phyloP scores from a whole-genome alignment of 2,797 vertebrate species.

The Mallotus villosus region DNA sequence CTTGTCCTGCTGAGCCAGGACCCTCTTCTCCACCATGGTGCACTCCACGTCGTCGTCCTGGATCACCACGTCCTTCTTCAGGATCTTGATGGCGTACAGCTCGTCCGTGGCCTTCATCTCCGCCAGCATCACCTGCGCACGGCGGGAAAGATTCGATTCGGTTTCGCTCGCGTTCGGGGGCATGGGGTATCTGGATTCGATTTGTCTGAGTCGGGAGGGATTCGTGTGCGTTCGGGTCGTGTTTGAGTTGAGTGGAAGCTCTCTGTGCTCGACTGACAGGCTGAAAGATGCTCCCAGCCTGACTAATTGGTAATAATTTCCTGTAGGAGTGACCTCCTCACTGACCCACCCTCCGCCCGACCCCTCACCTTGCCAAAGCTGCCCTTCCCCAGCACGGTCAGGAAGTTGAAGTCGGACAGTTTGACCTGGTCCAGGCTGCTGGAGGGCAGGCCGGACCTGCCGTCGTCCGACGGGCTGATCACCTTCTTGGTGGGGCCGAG shows the following conservation, averaged over 20 bases:
- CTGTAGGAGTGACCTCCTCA: too few species aligned
- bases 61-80: constrained; percentile 98
- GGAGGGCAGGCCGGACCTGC: constrained; percentile 70
- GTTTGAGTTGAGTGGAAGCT: too few species aligned
- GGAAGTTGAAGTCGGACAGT: constrained; percentile 89
- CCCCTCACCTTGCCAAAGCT: constrained; percentile 92
- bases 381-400: constrained; percentile 95
- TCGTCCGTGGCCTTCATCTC: constrained; percentile 94
- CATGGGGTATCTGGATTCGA: neutral
- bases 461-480: constrained; percentile 81
- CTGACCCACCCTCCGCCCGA: too few species aligned
- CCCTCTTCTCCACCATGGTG: constrained; percentile 97
- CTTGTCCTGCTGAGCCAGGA: constrained; percentile 89
- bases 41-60: constrained; percentile 98
- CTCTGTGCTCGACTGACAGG: too few species aligned
- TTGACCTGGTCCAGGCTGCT: constrained; percentile 88
- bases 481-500: constrained; percentile 91
- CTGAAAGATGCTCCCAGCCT: too few species aligned
- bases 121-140: constrained; percentile 94
- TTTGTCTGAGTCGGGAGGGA: too few species aligned
- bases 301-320: too few species aligned
- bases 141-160: constrained; percentile 51
- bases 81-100: constrained; percentile 94
- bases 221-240: too few species aligned
- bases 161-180: neutral